phyloP scores from a whole-genome alignment of 2,888 invertebrate species.

The Catocala sponsa region DNA sequence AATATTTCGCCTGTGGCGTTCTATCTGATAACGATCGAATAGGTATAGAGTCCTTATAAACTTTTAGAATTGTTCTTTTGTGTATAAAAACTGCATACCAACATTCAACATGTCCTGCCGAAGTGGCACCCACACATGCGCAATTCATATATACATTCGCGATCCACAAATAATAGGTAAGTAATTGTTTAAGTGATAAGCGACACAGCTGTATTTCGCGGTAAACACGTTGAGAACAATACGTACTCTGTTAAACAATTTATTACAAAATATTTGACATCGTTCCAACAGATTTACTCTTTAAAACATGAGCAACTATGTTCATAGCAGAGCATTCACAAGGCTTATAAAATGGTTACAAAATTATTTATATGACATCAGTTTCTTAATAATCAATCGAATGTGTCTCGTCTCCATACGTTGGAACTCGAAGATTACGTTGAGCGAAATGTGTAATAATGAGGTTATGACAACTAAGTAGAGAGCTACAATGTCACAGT shows the following conservation, averaged over 20 bases:
- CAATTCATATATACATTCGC: too few relatives aligned
- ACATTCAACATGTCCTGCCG: too few relatives aligned
- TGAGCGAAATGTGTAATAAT: background rate
- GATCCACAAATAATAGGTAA: constrained; percentile 2
- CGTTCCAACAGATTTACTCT: constrained; percentile 26
- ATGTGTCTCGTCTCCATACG: background rate
- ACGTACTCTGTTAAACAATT: constrained; percentile 11
- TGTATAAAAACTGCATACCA: too few relatives aligned
- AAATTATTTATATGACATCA: constrained; percentile 8
- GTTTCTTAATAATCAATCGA: background rate
- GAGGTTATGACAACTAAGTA: background rate
- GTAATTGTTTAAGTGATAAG: constrained; percentile 12
- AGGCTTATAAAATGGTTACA: constrained; percentile 6
- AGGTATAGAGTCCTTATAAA: too few relatives aligned
- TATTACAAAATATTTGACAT: constrained; percentile 33
- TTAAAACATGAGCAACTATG: constrained; percentile 18
- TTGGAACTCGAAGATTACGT: too few relatives aligned
- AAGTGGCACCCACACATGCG: too few relatives aligned
- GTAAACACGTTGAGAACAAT: constrained; percentile 11
- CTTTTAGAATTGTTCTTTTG: too few relatives aligned
- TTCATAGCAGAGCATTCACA: constrained; percentile 9
- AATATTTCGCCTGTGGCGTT: too few relatives aligned
- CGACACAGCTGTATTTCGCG: constrained; percentile 10
- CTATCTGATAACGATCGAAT: too few relatives aligned
- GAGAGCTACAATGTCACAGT: too few relatives aligned